phyloP scores from a whole-genome alignment of 2,888 invertebrate genomes.

The Drosophila sordidapex region DNA sequence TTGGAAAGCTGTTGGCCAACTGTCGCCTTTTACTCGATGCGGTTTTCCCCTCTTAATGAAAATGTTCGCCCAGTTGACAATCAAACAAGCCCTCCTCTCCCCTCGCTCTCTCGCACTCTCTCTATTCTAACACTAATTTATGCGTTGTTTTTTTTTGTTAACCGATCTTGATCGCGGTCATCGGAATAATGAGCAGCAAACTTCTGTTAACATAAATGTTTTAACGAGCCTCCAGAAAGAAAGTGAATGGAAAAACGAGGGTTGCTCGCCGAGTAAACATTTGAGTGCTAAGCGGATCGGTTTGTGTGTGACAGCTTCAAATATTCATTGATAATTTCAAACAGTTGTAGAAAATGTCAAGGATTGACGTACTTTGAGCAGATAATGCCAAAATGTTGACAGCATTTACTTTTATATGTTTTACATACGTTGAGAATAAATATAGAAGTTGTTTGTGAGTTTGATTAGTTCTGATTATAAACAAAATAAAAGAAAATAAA shows the following conservation, averaged over 20 bases:
- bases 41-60: constrained; percentile 57
- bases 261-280: constrained; percentile 24
- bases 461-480: not conserved
- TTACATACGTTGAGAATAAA: not conserved
- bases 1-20: constrained; percentile 41
- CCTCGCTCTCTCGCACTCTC: not conserved
- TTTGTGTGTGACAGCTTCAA: constrained; percentile 2
- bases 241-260: constrained; percentile 13
- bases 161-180: constrained; percentile 52
- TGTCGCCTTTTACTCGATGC: constrained; percentile 20
- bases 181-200: constrained; percentile 33
- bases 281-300: constrained; percentile 25
- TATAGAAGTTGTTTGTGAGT: not conserved
- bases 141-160: constrained; percentile 52
- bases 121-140: constrained; percentile 55
- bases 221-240: constrained; percentile 13
- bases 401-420: constrained; percentile 10
- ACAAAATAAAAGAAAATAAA: not conserved
- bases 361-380: not conserved
- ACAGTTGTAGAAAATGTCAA: not conserved
- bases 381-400: not conserved
- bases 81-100: constrained; percentile 16
- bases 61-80: constrained; percentile 53
- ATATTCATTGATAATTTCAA: too few species aligned
- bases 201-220: constrained; percentile 54